Evolutionary conservation across 2,888 invertebrate genomes (phyloP), one percentile per base, ranked within the genome.

Genomic region (Rambutsinella grinnellia): DNA sequence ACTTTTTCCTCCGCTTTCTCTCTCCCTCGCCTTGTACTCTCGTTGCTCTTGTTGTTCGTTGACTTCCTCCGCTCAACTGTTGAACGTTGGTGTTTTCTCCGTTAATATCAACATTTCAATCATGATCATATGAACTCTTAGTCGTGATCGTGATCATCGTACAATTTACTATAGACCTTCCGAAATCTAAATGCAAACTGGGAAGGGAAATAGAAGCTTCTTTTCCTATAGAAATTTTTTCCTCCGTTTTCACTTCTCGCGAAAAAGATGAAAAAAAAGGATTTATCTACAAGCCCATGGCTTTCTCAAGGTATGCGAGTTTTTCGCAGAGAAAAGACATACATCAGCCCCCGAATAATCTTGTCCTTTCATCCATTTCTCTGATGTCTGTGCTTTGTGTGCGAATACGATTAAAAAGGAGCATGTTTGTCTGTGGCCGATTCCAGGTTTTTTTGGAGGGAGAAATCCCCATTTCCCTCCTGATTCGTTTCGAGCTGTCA

Each of bases 21-120:
- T 47, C 47, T 46, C 51, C 19, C 19, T 23, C 26, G 13, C 13
- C 47, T 21, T 27, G n/a, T 15, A 26, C 46, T 47, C 57, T 24
- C 24, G n/a, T 26, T 57, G 24, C n/a, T 26, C 5, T 13, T 19
- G 15, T 44, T 44, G n/a, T n/a, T n/a, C 13, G 56, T 56, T 23
- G n/a, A 24, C 26, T 56, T 19, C 23, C 21, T 19, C n/a, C 15
- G 19, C 68, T 60, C 68, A 68, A 68, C 68, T 68, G 68, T 68
- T 68, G 68, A 68, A 68, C 60, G 49, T 60, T 68, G 8, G 28
- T 36, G 27, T 57, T 56, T 66, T 27, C 54, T 47, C 66, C 19
- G 53, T 3, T 49, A 36, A 54, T 54, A 66, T 66, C 47, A 46
- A 47, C 47, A 36, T 49, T 17, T n/a, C n/a, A n/a, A 56, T 13